Evolutionary conservation across 1,140 invertebrate genomes (phyloP).

Genomic region (Penaeus chinensis): DNA sequence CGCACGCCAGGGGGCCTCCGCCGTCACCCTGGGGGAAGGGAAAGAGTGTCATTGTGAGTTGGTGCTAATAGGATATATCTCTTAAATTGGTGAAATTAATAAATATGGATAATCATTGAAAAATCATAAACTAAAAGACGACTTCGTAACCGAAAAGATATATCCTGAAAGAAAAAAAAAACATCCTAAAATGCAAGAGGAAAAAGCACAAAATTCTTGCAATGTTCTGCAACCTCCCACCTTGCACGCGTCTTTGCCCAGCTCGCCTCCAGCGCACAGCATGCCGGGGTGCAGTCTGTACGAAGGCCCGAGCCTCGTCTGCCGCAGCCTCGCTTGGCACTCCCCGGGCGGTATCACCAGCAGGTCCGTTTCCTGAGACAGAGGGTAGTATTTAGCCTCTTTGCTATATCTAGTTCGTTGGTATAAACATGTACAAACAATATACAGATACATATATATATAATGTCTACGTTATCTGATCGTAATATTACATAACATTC

Average conservation of each 20-base stretch:
- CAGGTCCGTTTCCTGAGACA: conserved; percentile 74
- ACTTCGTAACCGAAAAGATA: too few relatives aligned
- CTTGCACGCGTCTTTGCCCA: conserved; percentile 82
- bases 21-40: conserved; percentile 77
- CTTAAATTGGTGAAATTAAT: too few relatives aligned
- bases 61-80: too few relatives aligned
- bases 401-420: neutral
- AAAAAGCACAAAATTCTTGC: neutral
- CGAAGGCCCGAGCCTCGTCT: conserved; percentile 60
- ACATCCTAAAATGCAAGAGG: neutral
- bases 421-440: neutral
- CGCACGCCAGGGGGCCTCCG: conserved; percentile 91
- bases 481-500: neutral
- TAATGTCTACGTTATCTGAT: neutral
- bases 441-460: neutral
- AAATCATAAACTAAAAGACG: too few relatives aligned
- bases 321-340: conserved; percentile 58
- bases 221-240: conserved; percentile 8
- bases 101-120: too few relatives aligned
- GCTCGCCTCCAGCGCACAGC: conserved; percentile 90
- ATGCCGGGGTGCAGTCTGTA: conserved; percentile 74
- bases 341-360: conserved; percentile 40
- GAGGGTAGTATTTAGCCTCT: conserved; percentile 78
- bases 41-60: neutral
- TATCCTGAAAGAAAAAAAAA: neutral